Evolutionary conservation across 1,140 invertebrate genomes (phyloP), one percentile per base, ranked within the genome.

Genomic region (Eumeta japonica): DNA sequence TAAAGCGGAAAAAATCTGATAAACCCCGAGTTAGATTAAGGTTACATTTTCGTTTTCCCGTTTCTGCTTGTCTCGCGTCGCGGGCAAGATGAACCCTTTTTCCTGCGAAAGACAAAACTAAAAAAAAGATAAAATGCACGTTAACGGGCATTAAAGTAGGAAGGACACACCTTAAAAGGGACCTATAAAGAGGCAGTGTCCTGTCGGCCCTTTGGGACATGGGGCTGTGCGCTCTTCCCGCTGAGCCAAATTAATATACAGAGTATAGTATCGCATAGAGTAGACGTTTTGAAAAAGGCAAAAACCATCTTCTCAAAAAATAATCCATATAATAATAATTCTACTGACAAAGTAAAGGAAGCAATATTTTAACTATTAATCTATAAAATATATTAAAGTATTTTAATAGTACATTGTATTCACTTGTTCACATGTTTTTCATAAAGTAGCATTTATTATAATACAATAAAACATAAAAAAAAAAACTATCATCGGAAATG

Each of bases 131-230:
- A 70, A 72, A 70, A 70, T 62, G 54, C 54, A 65, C 58, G 54
- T 67, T 63, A 62, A 56, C 57, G 52, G 52, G 66, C 67, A 67
- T 72, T 72, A 70, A 67, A 70, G 60, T 61, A n/a, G n/a, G n/a
- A n/a, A n/a, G n/a, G n/a, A n/a, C n/a, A n/a, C n/a, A n/a, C 48
- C 56, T 58, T 54, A 49, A 57, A 63, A 59, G 55, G 63, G 57
- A 57, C 54, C 53, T 53, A 47, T 68, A 64, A 68, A 71, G 65
- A 63, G 59, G 53, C 59, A 45, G 50, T 49, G 46, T 48, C 51
- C 46, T 45, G 37, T 35, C 49, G 46, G 37, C 36, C 53, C 55
- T 53, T 29, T 13, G 58, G 57, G 55, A 59, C 50, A 45, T 35
- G 24, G 38, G 20, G 32, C 39, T 38, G 38, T 45, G 32, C 34